Evolutionary conservation across 2,113 vertebrate species (phyloP), one percentile per base, ranked within the genome.

Genomic region (Ramphastos sulfuratus): DNA sequence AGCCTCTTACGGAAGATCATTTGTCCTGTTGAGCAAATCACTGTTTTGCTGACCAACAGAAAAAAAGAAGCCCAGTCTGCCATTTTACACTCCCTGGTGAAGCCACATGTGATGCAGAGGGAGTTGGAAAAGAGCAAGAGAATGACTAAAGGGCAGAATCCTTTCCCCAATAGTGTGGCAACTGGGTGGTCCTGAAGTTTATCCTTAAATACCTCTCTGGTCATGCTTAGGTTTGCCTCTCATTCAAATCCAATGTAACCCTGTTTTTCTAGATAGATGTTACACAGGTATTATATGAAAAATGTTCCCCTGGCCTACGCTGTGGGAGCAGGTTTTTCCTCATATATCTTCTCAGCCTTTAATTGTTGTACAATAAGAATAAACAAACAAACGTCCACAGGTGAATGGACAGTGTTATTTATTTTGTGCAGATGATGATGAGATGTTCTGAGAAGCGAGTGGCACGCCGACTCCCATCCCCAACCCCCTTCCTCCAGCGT

Each of bases 401-500:
- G 24, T 77, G 84, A 65, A 72, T 8, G 56, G 76, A 39, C 44
- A 11, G 28, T 3, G 11, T 19, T 70, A 9, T 85, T 78, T 39
- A 61, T 94, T 92, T 72, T 74, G 4, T 48, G 21, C 33, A 19
- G 33, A 39, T 58, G 52, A 78, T 20, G 66, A 60, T 15, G 50
- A 72, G 84, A n/a, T 65, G n/a, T 63, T 66, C 82, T 67, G 63
- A 27, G 82, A 54, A 78, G 63, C 48, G 9, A 90, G 59, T 8
- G 87, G 37, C 95, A 60, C 4, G 2, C 27, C 25, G 15, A 55
- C 75, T 64, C 59, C 70, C 70, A 19, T 27, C 79, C 94, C 94
- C 80, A 56, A 58, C 89, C 93, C 90, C 95, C 90, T 95, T 94
- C 74, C 87, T 87, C 92, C 93, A 46, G 21, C 13, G 27, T 24